A percentile compares a stretch with the other conserved stretches of the same genome.
Evolutionary conservation across 2,797 vertebrate genomes (phyloP).

Genomic region (Hafferia zeledoni): DNA sequence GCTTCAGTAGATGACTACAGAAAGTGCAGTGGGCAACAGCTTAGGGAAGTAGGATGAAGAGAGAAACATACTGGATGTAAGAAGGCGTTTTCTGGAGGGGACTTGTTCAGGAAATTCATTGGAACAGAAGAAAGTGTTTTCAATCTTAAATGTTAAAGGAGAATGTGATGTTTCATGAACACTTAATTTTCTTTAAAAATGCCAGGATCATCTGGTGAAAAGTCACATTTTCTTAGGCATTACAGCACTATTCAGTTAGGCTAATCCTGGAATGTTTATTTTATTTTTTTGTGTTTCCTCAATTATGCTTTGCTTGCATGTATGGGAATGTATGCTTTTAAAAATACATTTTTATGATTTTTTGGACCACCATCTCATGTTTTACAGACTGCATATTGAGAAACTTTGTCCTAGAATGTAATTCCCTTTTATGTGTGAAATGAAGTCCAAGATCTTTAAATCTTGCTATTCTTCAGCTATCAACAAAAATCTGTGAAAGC

Average conservation of each 20-base stretch:
- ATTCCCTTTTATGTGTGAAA: constrained; percentile 12
- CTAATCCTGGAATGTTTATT: neutral
- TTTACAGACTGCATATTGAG: neutral
- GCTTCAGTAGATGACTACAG: neutral
- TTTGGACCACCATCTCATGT: constrained; percentile 2
- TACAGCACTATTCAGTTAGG: neutral
- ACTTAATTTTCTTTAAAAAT: neutral
- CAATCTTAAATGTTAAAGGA: neutral
- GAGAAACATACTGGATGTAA: neutral
- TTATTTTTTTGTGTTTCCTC: neutral
- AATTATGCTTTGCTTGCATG: neutral
- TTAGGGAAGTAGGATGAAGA: neutral
- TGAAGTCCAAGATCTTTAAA: constrained; percentile 24
- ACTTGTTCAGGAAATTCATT: neutral
- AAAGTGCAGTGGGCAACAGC: neutral
- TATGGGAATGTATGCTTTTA: constrained; percentile 15
- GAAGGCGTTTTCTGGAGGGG: neutral
- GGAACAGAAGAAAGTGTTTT: neutral
- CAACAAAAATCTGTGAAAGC: constrained; percentile 18
- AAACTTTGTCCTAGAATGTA: constrained; percentile 34
- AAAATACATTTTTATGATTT: neutral
- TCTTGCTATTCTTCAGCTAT: constrained; percentile 28
- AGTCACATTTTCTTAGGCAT: neutral
- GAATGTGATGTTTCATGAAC: neutral
- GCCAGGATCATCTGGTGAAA: neutral